Conservation (phyloP, 2,888 invertebrate species). For the Zaprionus lineosus region DNA sequence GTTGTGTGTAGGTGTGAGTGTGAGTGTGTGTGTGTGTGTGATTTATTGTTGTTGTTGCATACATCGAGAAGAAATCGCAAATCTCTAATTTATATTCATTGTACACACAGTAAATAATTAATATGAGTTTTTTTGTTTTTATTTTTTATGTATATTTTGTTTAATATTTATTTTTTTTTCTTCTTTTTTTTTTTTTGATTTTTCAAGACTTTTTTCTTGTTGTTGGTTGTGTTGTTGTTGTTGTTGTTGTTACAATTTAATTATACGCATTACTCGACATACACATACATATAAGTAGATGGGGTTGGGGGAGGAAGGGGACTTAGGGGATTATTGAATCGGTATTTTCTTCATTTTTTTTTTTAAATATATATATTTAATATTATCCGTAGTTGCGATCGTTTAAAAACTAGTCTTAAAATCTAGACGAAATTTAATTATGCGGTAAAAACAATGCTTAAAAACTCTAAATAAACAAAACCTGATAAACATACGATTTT, state of each 20-base stretch:
- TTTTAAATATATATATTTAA: constrained; percentile 28
- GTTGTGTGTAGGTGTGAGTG: too few relatives aligned
- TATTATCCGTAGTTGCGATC: too few relatives aligned
- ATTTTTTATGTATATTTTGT: constrained; percentile 15
- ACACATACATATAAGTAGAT: constrained; percentile 3
- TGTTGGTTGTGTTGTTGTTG: constrained; percentile 3
- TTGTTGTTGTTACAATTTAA: constrained; percentile 49
- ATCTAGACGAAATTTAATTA: constrained; percentile 38
- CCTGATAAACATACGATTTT: constrained; percentile 40
- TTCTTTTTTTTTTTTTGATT: constrained; percentile 18
- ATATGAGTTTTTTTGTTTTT: constrained; percentile 48
- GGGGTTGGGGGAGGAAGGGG: constrained; percentile 27
- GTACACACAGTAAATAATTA: constrained; percentile 47
- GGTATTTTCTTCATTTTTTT: constrained; percentile 27
- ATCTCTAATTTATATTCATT: constrained; percentile 43
- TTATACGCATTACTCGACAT: constrained; percentile 49
- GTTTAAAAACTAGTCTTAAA: constrained; percentile 43
- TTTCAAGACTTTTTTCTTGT: constrained; percentile 10
- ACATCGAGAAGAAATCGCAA: constrained; percentile 37
- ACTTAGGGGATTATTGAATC: constrained; percentile 65
- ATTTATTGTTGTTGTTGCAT: constrained; percentile 15
- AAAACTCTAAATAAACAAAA: constrained; percentile 57
- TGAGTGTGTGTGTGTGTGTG: too few relatives aligned
- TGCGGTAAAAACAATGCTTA: constrained; percentile 51
- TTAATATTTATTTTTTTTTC: constrained; percentile 15